These are phyloP conservation scores for Danio kyathit DNA, from an alignment of 2,797 vertebrate genomes.

Conservation along the genomic window DNA sequence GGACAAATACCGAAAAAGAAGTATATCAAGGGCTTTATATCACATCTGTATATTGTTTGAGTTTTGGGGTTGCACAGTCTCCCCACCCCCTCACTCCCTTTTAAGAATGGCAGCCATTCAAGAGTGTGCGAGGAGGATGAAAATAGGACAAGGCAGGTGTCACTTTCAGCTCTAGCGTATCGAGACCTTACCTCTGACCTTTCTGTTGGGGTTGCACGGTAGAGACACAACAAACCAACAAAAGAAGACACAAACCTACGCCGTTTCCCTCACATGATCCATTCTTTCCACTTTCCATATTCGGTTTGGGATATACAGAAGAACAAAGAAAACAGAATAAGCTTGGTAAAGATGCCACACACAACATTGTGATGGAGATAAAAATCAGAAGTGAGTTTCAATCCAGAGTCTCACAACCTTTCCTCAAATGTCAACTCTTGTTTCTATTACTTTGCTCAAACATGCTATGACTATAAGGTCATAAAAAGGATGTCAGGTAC, in stretches of 20 bases:
- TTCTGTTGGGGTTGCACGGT: conserved; percentile 64
- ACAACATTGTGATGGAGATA: conserved; percentile 17
- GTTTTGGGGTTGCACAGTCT: conserved; percentile 16
- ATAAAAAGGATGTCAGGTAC: conserved; percentile 13
- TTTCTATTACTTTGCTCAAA: conserved; percentile 29
- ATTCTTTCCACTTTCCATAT: not conserved
- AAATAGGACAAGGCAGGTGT: conserved; percentile 84
- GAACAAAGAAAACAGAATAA: not conserved
- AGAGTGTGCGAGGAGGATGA: conserved; percentile 69
- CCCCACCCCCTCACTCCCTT: conserved; percentile 45
- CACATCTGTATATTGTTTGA: not conserved
- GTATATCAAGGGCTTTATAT: no score
- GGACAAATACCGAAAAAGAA: no score
- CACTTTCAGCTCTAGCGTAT: conserved; percentile 73
- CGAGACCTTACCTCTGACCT: conserved; percentile 79
- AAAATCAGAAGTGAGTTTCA: not conserved
- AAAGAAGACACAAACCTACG: conserved; percentile 12
- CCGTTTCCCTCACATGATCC: not conserved
- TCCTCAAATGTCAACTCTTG: conserved; percentile 51
- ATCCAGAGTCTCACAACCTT: conserved; percentile 29
- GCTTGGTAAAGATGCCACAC: not conserved
- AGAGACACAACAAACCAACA: conserved; percentile 16
- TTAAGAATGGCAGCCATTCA: conserved; percentile 69
- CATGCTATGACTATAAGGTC: conserved; percentile 23
- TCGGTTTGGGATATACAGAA: not conserved